Base-by-base conservation (phyloP, 1,140 invertebrate species). In the Oreohelix idahoensis region DNA sequence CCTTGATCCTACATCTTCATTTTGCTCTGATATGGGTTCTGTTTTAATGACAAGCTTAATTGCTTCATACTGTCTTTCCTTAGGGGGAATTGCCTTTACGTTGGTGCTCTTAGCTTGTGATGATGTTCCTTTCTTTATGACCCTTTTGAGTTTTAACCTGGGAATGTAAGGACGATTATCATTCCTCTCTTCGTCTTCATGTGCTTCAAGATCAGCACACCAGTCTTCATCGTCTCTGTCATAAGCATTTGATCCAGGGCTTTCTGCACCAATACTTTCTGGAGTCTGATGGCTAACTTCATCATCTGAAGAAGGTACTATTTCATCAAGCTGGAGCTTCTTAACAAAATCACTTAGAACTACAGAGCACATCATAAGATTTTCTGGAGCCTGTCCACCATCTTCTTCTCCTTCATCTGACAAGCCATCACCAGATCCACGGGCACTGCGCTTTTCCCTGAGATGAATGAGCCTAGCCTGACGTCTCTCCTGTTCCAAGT, bases 281-380 rank as follows among this genome's bases (percentile, higher is more conserved):
- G 78, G 82, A 26, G 36, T 39, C 58, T 85, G 70, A 63, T 71
- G 76, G 35, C 71, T 80, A 35, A 45, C 79, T 36, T 85, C 78
- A 42, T 83, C 58, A 81, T 77, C 83, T 81, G 87, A 75, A 84
- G 49, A 84, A 75, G 83, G 58, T 51, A 70, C 75, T 26, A 84
- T 77, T 36, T 58, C 49, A 51, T 86, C 71, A n/a, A 84, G 71
- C 66, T 87, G 81, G 39, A 89, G 80, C 69, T 89, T 79, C 53
- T 89, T 90, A 17, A 90, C 87, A 87, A 90, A 90, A 76, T 90
- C 89, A 49, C 83, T 87, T 2, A 90, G 81, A 58, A 88, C 85
- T 53, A 90, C 88, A 11, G 84, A 85, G 81, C 89, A 90, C 13
- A 84, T 82, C 78, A 85, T 89, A 51, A 66, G 51, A 35, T 42